Conservation (phyloP, 2,113 vertebrate species). For the Pygathrix nemaeus region DNA sequence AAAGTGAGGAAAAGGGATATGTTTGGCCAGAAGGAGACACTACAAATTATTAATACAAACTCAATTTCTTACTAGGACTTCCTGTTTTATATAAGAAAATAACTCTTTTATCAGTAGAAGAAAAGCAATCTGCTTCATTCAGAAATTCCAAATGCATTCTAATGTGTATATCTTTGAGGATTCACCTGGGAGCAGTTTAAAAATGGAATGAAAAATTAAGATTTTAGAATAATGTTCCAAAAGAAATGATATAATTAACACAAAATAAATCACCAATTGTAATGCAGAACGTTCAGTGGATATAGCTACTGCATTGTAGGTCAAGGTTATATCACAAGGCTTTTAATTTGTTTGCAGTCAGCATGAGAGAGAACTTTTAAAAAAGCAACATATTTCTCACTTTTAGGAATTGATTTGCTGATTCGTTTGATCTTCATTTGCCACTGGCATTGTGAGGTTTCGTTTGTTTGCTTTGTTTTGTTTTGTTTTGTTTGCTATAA, state of each 20-base stretch:
- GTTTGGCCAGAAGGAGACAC: background rate
- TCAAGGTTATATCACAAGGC: background rate
- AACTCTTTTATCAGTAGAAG: background rate
- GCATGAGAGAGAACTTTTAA: background rate
- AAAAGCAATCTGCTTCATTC: background rate
- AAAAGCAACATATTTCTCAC: background rate
- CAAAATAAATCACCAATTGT: background rate
- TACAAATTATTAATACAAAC: background rate
- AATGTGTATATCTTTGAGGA: background rate
- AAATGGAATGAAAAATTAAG: background rate
- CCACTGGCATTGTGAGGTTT: background rate
- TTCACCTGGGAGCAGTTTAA: background rate
- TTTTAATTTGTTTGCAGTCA: slow-evolving; percentile 26
- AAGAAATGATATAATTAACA: background rate
- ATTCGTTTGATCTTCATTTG: slow-evolving; percentile 38
- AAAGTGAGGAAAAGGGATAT: background rate
- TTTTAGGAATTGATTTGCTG: slow-evolving; percentile 26
- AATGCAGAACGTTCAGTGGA: background rate
- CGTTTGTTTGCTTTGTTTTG: too few relatives aligned
- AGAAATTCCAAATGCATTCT: background rate
- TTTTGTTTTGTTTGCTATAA: background rate
- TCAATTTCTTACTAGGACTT: background rate
- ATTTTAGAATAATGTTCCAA: background rate
- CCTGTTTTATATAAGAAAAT: background rate
- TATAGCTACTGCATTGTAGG: background rate